phyloP scores from a whole-genome alignment of 2,797 vertebrate genomes.

The Crypturellus tataupa region DNA sequence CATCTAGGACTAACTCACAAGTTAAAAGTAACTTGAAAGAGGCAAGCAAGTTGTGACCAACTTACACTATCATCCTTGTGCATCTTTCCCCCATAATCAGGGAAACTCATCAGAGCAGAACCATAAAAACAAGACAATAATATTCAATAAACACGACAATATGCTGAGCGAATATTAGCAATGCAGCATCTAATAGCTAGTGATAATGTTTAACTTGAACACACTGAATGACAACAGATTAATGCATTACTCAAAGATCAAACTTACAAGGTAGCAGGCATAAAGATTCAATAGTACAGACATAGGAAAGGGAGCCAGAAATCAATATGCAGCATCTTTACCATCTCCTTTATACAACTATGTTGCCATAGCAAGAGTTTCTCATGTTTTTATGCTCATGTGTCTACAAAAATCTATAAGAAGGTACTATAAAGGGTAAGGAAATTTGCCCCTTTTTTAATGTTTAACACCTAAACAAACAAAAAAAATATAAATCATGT shows the following conservation, averaged over 20 bases:
- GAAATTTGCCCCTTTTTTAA: background rate
- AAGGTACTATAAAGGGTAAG: background rate
- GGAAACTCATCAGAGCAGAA: background rate
- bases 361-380: background rate
- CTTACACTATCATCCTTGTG: background rate
- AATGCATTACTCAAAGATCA: background rate
- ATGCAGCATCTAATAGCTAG: background rate
- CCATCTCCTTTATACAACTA: background rate
- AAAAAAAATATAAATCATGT: background rate
- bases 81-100: background rate
- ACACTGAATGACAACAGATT: background rate
- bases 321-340: background rate
- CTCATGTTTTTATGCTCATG: background rate
- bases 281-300: background rate
- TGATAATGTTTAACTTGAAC: background rate
- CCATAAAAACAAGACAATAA: background rate
- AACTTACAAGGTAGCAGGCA: background rate
- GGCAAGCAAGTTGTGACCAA: background rate
- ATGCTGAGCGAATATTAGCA: background rate
- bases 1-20: background rate
- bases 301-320: background rate
- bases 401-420: background rate
- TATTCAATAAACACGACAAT: rapidly evolving
- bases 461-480: background rate
- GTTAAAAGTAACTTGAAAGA: background rate